Base-by-base conservation (phyloP, 2,797 vertebrate genomes). In the Poecilia wingei region DNA sequence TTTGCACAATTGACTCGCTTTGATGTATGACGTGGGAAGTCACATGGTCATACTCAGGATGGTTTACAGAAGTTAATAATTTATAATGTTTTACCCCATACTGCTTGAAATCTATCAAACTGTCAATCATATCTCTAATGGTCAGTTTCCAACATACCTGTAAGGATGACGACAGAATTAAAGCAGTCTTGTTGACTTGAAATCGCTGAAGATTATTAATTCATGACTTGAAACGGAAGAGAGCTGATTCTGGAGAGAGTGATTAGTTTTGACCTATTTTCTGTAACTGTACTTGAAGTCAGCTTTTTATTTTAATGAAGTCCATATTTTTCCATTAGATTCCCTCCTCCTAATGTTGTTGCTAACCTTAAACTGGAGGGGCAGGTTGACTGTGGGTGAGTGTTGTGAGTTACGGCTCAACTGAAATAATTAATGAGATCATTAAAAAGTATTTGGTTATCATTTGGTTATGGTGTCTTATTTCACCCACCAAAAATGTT, bases 381-480 rank as follows among this genome's bases (percentile, higher is more conserved):
- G 79, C 6, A 7, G 22, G 79, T 61, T 87, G 86, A 89, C 82
- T 84, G 77, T 84, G 89, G 88, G 79, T 88, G 89, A 84, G 86
- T 93, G 92, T 90, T 93, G 88, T 86, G 78, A 88, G 78, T 68
- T 76, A 81, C 83, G 74, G 89, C 77, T 91, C 85, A 82, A 81
- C 79, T 87, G 86, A 93, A 92, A 74, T 90, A 86, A 92, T 85
- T 89, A 91, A 91, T 93, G 87, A 91, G 92, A 93, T 73, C 79
- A 93, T 92, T 94, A 95, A 95, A 95, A 92, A 84, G 79, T 53
- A 76, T 91, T 93, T 94, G 88, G 74, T 87, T 86, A 91, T 79
- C n/a, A 49, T 28, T 70, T 64, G 12, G 55, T 75, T 55, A 43
- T 78, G 73, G 69, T 79, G 75, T 89, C 18, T 77, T 36, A 8